These are phyloP conservation scores for Drosophila paramelanica DNA, from an alignment of 2,888 invertebrate species.

Conservation along the genomic window DNA sequence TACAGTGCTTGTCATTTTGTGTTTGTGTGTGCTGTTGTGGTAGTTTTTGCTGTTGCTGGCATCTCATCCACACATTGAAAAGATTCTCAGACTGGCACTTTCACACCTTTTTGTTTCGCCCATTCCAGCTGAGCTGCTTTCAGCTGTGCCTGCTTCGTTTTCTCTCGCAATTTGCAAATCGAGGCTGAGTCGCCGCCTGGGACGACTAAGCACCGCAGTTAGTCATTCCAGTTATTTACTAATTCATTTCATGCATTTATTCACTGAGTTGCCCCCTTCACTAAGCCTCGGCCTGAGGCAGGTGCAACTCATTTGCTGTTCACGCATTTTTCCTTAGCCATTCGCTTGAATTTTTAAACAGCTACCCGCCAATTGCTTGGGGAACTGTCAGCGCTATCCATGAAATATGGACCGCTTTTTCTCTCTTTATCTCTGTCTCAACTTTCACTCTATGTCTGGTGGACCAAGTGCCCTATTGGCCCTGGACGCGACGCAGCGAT, in stretches of 20 bases:
- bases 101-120: conserved; percentile 65
- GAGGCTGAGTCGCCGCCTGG: conserved; percentile 38
- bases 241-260: conserved; percentile 79
- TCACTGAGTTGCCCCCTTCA: conserved; percentile 45
- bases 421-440: too few relatives aligned
- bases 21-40: not conserved
- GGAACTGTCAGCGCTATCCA: conserved; percentile 63
- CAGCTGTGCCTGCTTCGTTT: conserved; percentile 17
- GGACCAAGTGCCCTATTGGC: conserved; percentile 8
- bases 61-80: conserved; percentile 30
- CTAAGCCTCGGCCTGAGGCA: conserved; percentile 7
- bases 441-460: not conserved
- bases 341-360: conserved; percentile 62
- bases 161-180: conserved; percentile 55
- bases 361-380: conserved; percentile 43
- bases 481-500: not conserved
- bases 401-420: conserved; percentile 57
- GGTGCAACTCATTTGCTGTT: conserved; percentile 70
- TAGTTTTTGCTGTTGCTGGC: conserved; percentile 4
- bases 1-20: conserved; percentile 2
- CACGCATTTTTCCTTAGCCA: conserved; percentile 59
- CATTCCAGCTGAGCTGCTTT: conserved; percentile 24
- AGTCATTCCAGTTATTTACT: conserved; percentile 78
- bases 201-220: conserved; percentile 64
- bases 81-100: conserved; percentile 40